Evolutionary conservation across 1,140 invertebrate genomes (phyloP).

Genomic region (Oreohelix idahoensis): DNA sequence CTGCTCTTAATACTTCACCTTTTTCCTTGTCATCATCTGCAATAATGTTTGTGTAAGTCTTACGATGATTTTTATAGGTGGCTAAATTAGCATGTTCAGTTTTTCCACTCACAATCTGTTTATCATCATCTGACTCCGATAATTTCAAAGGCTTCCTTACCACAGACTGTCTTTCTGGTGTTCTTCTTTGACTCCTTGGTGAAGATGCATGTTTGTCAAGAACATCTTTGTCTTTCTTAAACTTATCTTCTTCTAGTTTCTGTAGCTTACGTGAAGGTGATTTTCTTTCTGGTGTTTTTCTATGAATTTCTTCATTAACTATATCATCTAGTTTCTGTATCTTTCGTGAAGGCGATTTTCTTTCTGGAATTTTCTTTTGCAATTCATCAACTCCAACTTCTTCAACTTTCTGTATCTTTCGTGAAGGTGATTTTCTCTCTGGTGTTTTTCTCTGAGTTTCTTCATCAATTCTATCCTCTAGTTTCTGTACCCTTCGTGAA

Average conservation of each 20-base stretch:
- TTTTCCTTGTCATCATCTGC: neutral
- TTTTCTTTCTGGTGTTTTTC: neutral
- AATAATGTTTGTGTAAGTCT: neutral
- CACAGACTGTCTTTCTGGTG: neutral
- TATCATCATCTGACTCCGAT: neutral
- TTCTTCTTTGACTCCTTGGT: neutral
- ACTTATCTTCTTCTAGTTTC: neutral
- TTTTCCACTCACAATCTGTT: neutral
- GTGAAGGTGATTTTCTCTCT: constrained; percentile 13
- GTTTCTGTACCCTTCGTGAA: neutral
- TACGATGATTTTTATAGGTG: neutral
- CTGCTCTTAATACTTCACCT: neutral
- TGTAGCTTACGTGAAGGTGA: neutral
- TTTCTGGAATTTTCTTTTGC: neutral
- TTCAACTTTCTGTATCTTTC: neutral
- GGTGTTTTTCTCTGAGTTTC: neutral
- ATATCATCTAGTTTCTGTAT: neutral
- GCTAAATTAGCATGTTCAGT: neutral
- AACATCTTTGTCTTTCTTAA: neutral
- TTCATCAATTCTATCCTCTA: neutral
- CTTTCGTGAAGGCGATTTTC: constrained; percentile 15
- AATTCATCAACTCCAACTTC: neutral
- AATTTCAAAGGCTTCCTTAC: neutral
- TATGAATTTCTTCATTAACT: neutral
- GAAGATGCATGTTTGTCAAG: neutral